Base-by-base conservation (phyloP, 2,888 invertebrate species). In the Chrysolina haemoptera region DNA sequence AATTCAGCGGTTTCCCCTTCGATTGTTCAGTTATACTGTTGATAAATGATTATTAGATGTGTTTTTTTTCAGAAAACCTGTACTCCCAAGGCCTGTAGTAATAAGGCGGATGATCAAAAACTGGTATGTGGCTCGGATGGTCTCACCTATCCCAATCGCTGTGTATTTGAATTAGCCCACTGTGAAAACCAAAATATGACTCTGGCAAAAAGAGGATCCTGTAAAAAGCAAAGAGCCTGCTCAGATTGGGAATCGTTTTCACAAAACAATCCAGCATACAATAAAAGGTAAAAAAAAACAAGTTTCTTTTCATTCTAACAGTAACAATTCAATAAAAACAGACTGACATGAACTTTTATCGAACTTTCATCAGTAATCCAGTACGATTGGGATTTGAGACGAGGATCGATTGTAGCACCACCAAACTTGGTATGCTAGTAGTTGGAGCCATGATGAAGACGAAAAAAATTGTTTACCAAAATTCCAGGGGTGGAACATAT, bases 91-190 rank as follows among this genome's bases (percentile, higher is more conserved):
- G 83, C 86, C 14, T 88, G 88, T 79, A 80, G 77, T 68, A 80
- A 82, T 72, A 73, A 79, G 48, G 78, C 78, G 18, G 83, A 84
- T 70, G 82, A 79, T 67, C 85, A 84, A 46, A 86, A 85, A 74
- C 91, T 93, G 0, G 93, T 95, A 59, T 96, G 95, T 86, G 95
- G 95, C 59, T 92, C 93, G 35, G 95, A 97, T 86, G 94, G 94
- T 16, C 90, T 93, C 78, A 96, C 96, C 35, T 97, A 97, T 89
- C 90, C 93, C 59, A 93, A 94, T 76, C 90, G 93, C 78, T 97
- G 97, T 86, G 94, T 94, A 80, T 90, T 97, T 78, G 90, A 94
- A 83, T 90, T 92, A 79, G 93, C 93, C 35, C 94, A 95, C 85
- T 97, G 97, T 85, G 90, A 91, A 79, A 93, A 94, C n/a, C 90